Percentiles rank a stretch among this genome's conserved stretches.
These are phyloP conservation scores for Drosophila niveifrons DNA, from an alignment of 2,888 invertebrate genomes.

Conservation along the genomic window DNA sequence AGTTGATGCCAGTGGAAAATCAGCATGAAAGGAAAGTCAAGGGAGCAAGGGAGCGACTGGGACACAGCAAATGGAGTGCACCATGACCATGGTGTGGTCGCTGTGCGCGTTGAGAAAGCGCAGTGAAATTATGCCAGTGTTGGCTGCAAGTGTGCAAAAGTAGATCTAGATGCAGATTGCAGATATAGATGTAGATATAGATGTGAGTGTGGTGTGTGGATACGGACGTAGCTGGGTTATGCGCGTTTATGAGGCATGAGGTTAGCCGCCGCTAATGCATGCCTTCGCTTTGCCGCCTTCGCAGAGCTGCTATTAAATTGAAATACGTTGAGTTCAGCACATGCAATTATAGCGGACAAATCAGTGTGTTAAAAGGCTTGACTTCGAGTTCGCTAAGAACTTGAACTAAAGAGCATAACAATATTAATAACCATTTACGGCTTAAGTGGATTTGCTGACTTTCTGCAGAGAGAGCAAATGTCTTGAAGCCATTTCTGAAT, in stretches of 20 bases:
- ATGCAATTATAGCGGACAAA: slow-evolving; percentile 17
- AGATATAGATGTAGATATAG: slow-evolving; percentile 14
- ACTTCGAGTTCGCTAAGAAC: not conserved
- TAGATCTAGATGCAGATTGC: slow-evolving; percentile 39
- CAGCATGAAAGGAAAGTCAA: not conserved
- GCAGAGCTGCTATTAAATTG: slow-evolving; percentile 23
- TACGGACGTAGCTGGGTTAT: slow-evolving; percentile 13
- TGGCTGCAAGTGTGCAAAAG: slow-evolving; percentile 42
- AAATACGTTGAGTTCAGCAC: slow-evolving; percentile 28
- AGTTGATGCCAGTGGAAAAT: slow-evolving; percentile 27
- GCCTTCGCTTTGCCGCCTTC: slow-evolving; percentile 14
- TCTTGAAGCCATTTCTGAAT: not conserved
- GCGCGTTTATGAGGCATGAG: slow-evolving; percentile 35
- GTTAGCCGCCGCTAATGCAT: slow-evolving; percentile 36
- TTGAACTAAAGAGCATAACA: not conserved
- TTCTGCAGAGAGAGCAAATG: not conserved
- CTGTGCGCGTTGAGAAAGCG: slow-evolving; percentile 36
- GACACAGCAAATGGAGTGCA: slow-evolving; percentile 59
- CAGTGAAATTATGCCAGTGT: slow-evolving; percentile 59
- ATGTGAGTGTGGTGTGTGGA: not conserved
- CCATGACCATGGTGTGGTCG: slow-evolving; percentile 34
- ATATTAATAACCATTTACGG: slow-evolving; percentile 7
- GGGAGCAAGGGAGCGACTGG: slow-evolving; percentile 14
- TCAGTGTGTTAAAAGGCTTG: slow-evolving; percentile 2
- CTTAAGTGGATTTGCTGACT: not conserved